These are phyloP conservation scores for Paedocypris sp. DNA, from an alignment of 2,113 vertebrate species.

Conservation along the genomic window DNA sequence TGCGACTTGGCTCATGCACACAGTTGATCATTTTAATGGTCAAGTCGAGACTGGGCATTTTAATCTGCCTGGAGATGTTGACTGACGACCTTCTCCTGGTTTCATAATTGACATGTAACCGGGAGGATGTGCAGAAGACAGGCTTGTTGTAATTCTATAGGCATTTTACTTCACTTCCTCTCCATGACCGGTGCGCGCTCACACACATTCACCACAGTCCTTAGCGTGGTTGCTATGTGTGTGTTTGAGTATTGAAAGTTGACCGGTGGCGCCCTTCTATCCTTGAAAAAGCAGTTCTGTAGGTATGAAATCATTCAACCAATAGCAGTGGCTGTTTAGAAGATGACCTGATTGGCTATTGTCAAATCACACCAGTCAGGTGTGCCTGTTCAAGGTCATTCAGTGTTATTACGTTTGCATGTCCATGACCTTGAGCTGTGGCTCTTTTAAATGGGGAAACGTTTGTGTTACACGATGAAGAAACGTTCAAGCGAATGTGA, in stretches of 20 bases:
- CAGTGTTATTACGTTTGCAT: not conserved
- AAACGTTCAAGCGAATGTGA: not conserved
- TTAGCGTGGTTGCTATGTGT: slow-evolving; percentile 1
- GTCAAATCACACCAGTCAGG: not conserved
- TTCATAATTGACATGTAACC: slow-evolving; percentile 53
- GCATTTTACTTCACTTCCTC: slow-evolving; percentile 34
- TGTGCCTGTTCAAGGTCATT: not conserved
- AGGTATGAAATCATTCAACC: not conserved
- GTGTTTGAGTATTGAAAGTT: slow-evolving; percentile 7
- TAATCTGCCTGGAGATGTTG: slow-evolving; percentile 14
- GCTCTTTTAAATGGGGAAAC: not conserved
- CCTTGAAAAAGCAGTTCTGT: not conserved
- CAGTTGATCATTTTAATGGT: slow-evolving; percentile 4
- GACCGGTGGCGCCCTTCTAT: not conserved
- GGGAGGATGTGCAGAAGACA: slow-evolving; percentile 45
- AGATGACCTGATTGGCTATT: not conserved
- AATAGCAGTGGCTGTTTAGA: not conserved
- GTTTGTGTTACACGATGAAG: not conserved
- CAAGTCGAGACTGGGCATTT: not conserved
- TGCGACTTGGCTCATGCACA: not conserved
- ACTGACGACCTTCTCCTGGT: not conserved
- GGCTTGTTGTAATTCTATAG: slow-evolving; percentile 55
- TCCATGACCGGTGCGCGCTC: too few relatives aligned
- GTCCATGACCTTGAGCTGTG: not conserved
- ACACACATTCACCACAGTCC: slow-evolving; percentile 35